phyloP scores from a whole-genome alignment of 2,113 vertebrate species.

The Clarias magur region DNA sequence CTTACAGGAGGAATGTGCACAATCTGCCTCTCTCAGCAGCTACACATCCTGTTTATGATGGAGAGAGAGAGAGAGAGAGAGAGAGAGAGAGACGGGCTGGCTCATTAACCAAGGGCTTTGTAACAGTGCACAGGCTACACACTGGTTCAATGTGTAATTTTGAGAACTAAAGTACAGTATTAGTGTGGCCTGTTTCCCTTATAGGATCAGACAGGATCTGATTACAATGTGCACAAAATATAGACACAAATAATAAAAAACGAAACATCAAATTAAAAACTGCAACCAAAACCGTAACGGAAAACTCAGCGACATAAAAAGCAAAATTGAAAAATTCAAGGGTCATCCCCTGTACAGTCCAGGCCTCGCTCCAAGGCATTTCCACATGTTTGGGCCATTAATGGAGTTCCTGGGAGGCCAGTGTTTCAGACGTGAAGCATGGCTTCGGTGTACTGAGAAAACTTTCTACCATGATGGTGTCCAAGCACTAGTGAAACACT shows the following conservation, averaged over 20 bases:
- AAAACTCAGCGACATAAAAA: neutral
- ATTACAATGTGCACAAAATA: neutral
- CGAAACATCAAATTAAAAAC: too few relatives aligned
- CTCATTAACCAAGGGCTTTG: neutral
- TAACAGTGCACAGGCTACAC: neutral
- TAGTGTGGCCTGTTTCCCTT: neutral
- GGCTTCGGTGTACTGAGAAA: too few relatives aligned
- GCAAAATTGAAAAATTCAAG: neutral
- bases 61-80: constrained; percentile 32
- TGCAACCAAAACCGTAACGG: neutral
- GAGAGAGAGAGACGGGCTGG: neutral
- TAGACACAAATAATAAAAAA: neutral
- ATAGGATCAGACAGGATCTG: neutral
- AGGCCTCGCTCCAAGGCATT: too few relatives aligned
- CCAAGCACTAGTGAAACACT: too few relatives aligned
- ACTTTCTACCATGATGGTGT: too few relatives aligned
- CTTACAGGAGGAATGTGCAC: constrained; percentile 58
- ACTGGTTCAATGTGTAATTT: neutral
- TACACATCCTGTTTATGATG: constrained; percentile 55
- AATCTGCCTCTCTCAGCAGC: constrained; percentile 64
- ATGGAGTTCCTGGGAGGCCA: too few relatives aligned
- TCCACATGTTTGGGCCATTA: too few relatives aligned
- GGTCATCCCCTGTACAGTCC: too few relatives aligned
- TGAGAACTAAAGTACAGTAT: neutral
- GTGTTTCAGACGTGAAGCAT: too few relatives aligned